Evolutionary conservation across 2,888 invertebrate genomes (phyloP), one percentile per base, ranked within the genome.

Genomic region (Brenthis daphne): DNA sequence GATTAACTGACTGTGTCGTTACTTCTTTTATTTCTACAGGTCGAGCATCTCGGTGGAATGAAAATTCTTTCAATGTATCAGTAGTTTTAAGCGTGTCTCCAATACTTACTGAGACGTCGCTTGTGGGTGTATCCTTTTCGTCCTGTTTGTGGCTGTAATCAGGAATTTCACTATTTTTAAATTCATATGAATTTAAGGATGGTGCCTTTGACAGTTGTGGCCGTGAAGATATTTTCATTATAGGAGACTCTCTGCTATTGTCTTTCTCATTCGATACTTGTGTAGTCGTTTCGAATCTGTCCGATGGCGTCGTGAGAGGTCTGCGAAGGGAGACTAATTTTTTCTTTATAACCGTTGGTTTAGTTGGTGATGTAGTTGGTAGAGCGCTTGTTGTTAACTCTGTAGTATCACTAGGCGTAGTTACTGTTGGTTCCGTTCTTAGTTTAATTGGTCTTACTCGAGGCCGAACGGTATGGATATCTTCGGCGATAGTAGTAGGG

Each of bases 41-140:
- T 67, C 86, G 87, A 1, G 86, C 85, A 65, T 92, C 91, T 79
- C 91, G 90, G 68, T 92, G 92, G 74, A 92, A 92, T 24, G 88
- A 89, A 70, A 91, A 92, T 3, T 85, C 84, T 76, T 86, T 85
- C 37, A 82, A 79, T 37, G 80, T 74, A 64, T 85, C 86, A 1
- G 82, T 83, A 47, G 82, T 82, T 76, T 84, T 89, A 3, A 84
- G 78, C 1, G 82, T 81, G 66, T 90, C 90, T 8, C 81, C 82
- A 71, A 89, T 75, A 75, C 82, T 88, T 6, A 92, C 86, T 8
- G 87, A 82, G n/a, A 93, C 85, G 64, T 93, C 93, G 74, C 93
- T 93, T 6, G 93, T 93, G 1, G 93, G 93, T 4, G 92, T 93
- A 64, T 93, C 93, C 76, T 93, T 93, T 75, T 93, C 93, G 70